Percentiles rank a stretch among this genome's conserved stretches.
These are phyloP conservation scores for Imbricaverruca yamaguchii DNA, from an alignment of 2,888 invertebrate species.

Conservation along the genomic window DNA sequence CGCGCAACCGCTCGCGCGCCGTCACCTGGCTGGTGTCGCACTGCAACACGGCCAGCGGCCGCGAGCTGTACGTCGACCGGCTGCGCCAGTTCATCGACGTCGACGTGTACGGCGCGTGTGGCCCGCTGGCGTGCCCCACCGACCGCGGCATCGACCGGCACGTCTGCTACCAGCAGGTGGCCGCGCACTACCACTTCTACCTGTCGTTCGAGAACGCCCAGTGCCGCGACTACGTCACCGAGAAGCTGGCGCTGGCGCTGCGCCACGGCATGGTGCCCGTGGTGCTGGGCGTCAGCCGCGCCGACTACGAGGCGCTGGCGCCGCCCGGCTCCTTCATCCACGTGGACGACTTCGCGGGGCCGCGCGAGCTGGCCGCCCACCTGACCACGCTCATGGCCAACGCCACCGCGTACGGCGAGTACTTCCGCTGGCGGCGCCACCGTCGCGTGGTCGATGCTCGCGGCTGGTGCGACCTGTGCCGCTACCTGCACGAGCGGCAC, in stretches of 20 bases:
- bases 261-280: slow-evolving; percentile 12
- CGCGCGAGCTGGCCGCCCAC: slow-evolving; percentile 24
- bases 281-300: slow-evolving; percentile 21
- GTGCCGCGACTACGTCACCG: slow-evolving; percentile 4
- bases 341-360: slow-evolving; percentile 24
- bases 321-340: slow-evolving; percentile 26
- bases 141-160: too few relatives aligned
- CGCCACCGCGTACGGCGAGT: neutral
- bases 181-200: neutral
- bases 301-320: neutral
- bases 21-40: slow-evolving; percentile 7
- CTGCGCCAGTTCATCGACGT: neutral
- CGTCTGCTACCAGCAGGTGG: neutral
- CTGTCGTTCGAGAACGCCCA: slow-evolving; percentile 11
- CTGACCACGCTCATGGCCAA: neutral
- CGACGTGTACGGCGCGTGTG: neutral
- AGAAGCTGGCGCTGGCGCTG: neutral
- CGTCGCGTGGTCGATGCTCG: neutral
- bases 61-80: neutral
- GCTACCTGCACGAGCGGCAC: too few relatives aligned
- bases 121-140: neutral
- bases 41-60: neutral
- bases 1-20: too few relatives aligned
- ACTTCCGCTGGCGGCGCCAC: neutral
- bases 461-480: neutral